A percentile compares a stretch with the other conserved stretches of the same genome.
phyloP scores from a whole-genome alignment of 2,113 vertebrate species.

The Falcunculus frontatus region DNA sequence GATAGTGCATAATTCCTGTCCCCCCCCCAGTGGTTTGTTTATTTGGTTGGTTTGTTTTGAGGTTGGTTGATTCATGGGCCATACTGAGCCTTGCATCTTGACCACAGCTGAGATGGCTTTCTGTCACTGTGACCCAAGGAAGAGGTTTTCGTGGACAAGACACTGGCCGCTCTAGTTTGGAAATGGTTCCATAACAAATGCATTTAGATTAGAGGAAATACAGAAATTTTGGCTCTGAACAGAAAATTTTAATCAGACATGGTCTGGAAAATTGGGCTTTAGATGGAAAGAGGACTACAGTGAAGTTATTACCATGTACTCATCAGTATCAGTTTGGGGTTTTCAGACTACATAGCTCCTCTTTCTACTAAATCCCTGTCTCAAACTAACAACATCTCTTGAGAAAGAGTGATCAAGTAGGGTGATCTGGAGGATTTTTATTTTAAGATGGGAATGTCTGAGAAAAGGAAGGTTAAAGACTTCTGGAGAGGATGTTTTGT shows the following conservation, averaged over 20 bases:
- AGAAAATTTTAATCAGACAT: neutral
- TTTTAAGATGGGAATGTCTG: neutral
- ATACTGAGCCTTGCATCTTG: neutral
- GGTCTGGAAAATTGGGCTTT: neutral
- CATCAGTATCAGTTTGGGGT: neutral
- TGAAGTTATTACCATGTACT: neutral
- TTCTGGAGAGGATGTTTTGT: neutral
- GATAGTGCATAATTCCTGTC: neutral
- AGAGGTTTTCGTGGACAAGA: neutral
- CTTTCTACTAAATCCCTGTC: neutral
- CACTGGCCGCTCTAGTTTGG: neutral
- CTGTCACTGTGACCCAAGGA: neutral
- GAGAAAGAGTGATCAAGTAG: neutral
- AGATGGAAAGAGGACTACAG: neutral
- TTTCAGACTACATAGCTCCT: neutral
- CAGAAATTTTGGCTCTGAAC: neutral
- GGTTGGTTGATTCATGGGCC: neutral
- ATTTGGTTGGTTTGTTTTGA: neutral
- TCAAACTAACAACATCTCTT: neutral
- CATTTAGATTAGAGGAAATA: neutral
- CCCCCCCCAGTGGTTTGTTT: rapidly evolving
- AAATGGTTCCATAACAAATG: neutral
- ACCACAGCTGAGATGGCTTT: neutral
- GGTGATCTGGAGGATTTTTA: neutral
- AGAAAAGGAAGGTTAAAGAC: neutral